Conservation (phyloP, 92 coral and sea anemone genomes). For the Epizoanthus fatuus region DNA sequence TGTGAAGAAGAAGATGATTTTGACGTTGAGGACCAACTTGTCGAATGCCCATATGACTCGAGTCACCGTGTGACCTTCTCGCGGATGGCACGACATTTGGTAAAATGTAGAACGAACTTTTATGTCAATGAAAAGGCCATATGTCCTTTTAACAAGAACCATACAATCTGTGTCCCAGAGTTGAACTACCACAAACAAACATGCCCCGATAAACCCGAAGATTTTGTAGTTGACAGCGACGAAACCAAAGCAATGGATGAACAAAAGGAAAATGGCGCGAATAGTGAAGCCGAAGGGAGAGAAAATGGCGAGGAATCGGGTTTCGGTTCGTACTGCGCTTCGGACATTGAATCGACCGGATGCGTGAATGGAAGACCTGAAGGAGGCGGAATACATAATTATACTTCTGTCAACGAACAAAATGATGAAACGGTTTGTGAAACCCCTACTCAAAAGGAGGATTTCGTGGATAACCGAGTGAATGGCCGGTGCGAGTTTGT, state of each 20-base stretch:
- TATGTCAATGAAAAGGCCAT: conserved; percentile 83
- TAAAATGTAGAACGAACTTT: conserved; percentile 84
- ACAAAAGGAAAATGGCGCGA: conserved; percentile 57
- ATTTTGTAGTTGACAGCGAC: conserved; percentile 42
- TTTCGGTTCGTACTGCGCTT: conserved; percentile 42
- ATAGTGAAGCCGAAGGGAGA: conserved; percentile 34
- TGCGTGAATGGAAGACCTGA: conserved; percentile 84
- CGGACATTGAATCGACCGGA: conserved; percentile 89
- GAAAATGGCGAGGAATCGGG: conserved; percentile 39
- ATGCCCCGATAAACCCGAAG: conserved; percentile 70
- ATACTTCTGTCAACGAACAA: conserved; percentile 62
- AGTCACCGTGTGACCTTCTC: conserved; percentile 79
- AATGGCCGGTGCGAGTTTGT: conserved; percentile 55
- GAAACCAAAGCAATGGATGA: not conserved
- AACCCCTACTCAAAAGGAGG: conserved; percentile 55
- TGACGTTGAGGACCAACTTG: conserved; percentile 76
- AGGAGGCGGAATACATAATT: conserved; percentile 91
- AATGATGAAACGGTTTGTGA: conserved; percentile 57
- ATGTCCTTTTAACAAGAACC: conserved; percentile 92
- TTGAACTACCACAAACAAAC: conserved; percentile 79
- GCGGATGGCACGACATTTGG: conserved; percentile 85
- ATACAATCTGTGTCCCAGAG: conserved; percentile 83
- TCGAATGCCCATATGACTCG: conserved; percentile 85
- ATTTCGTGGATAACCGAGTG: conserved; percentile 44
- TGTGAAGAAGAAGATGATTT: conserved; percentile 85